Evolutionary conservation across 2,113 vertebrate species (phyloP).

Genomic region (Dromiciops gliroides): DNA sequence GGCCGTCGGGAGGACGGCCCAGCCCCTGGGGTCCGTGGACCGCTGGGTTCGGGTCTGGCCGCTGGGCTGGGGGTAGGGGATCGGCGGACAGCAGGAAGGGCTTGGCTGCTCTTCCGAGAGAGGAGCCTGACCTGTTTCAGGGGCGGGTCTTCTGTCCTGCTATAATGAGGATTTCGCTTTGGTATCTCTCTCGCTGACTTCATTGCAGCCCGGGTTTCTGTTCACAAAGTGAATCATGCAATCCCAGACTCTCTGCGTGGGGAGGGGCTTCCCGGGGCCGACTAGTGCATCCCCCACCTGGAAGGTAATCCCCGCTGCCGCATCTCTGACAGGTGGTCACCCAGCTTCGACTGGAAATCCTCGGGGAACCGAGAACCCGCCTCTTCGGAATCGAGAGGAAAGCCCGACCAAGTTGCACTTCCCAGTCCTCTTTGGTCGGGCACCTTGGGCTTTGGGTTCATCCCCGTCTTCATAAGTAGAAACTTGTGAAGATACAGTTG

Average conservation of each 20-base stretch:
- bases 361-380: not conserved
- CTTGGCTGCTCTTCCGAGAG: conserved; percentile 18
- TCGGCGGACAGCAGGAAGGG: not conserved
- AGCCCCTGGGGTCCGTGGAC: not conserved
- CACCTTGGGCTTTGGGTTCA: too few species aligned
- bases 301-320: not conserved
- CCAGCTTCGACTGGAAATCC: not conserved
- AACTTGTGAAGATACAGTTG: not conserved
- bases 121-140: not conserved
- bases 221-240: not conserved
- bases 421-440: not conserved
- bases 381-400: not conserved
- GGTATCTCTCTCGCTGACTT: not conserved
- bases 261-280: not conserved
- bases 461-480: not conserved
- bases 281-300: not conserved
- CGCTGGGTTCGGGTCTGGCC: not conserved
- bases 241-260: not conserved
- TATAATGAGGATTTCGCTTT: not conserved
- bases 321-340: too few species aligned
- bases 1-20: not conserved
- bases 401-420: not conserved
- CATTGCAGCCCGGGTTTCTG: not conserved
- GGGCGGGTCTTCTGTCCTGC: not conserved
- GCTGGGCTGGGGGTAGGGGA: not conserved